Evolutionary conservation across 2,888 invertebrate genomes (phyloP).

Genomic region (Coelopa pilipes): DNA sequence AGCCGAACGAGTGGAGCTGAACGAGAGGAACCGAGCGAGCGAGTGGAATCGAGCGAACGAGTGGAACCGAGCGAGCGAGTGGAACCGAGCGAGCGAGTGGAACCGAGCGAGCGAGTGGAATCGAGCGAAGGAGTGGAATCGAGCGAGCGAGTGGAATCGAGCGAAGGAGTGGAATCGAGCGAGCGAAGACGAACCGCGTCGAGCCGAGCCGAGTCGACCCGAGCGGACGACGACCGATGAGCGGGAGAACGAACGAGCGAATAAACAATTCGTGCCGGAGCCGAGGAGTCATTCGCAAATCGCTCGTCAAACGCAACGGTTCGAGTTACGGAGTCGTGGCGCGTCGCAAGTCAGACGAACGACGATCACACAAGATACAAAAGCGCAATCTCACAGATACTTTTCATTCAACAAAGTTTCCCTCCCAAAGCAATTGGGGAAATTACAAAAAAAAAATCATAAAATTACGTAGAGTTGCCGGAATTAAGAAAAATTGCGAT

Average conservation of each 20-base stretch:
- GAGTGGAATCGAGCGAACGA: not conserved
- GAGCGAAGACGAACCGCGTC: not conserved
- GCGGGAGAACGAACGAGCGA: constrained; percentile 28
- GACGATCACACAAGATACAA: constrained; percentile 36
- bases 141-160: constrained; percentile 11
- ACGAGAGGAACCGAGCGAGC: not conserved
- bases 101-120: too few relatives aligned
- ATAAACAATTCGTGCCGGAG: constrained; percentile 43
- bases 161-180: too few relatives aligned
- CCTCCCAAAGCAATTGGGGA: not conserved
- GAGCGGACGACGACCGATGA: not conserved
- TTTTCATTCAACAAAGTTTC: not conserved
- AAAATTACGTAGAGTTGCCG: not conserved
- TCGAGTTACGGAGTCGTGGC: constrained; percentile 47
- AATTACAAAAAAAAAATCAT: not conserved
- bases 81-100: too few relatives aligned
- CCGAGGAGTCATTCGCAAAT: constrained; percentile 65
- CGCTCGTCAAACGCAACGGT: constrained; percentile 66
- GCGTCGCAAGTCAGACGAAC: constrained; percentile 35
- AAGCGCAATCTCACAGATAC: constrained; percentile 1
- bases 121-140: too few relatives aligned
- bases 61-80: too few relatives aligned
- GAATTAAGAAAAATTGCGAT: not conserved
- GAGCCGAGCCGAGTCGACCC: not conserved
- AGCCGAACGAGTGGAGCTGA: not conserved